phyloP scores from a whole-genome alignment of 1,140 invertebrate genomes.

The Pseudomyrmex sp. region DNA sequence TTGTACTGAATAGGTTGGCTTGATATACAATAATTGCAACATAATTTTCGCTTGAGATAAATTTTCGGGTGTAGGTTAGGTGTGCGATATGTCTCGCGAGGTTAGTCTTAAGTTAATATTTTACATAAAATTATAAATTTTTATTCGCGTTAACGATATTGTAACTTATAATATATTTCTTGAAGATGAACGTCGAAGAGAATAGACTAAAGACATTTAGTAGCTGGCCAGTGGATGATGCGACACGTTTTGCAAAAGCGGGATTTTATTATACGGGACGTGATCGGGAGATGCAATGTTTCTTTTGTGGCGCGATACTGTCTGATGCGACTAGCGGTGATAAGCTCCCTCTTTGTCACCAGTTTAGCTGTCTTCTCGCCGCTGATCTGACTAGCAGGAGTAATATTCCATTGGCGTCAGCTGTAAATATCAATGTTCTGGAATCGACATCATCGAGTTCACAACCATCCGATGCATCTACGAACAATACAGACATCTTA shows the following conservation, averaged over 20 bases:
- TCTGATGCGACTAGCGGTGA: constrained; percentile 92
- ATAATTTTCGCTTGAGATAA: too few species aligned
- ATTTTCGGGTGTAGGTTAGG: too few species aligned
- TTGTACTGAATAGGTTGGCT: too few species aligned
- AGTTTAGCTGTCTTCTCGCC: constrained; percentile 89
- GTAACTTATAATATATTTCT: too few species aligned
- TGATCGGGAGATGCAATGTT: constrained; percentile 90
- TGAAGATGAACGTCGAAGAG: too few species aligned
- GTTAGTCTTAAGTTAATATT: too few species aligned
- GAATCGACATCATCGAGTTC: constrained; percentile 41
- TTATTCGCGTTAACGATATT: too few species aligned
- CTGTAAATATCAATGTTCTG: constrained; percentile 7
- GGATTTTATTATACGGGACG: constrained; percentile 92
- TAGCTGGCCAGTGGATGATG: too few species aligned
- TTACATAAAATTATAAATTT: too few species aligned
- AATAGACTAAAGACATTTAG: constrained; percentile 16
- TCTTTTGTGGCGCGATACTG: constrained; percentile 89
- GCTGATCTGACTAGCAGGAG: constrained; percentile 87
- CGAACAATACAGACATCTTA: neutral
- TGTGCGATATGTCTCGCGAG: too few species aligned
- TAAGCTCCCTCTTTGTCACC: constrained; percentile 88
- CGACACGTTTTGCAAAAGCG: constrained; percentile 88
- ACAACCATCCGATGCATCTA: neutral
- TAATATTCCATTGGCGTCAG: constrained; percentile 86
- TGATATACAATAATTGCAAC: too few species aligned